Base-by-base conservation (phyloP, 64 coral and sea anemone genomes). In the Hydrozoanthus tunicans region DNA sequence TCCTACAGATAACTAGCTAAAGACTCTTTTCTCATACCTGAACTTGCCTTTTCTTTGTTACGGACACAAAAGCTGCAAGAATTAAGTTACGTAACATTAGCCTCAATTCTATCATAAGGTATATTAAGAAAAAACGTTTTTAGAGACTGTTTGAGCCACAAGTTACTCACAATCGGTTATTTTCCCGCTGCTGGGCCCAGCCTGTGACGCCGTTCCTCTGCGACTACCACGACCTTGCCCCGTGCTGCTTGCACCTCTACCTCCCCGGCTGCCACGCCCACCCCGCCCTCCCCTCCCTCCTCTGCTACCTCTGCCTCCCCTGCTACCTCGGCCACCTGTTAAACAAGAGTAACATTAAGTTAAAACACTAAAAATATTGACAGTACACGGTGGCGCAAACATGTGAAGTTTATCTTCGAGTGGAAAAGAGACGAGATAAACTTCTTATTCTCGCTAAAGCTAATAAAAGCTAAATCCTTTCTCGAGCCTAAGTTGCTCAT, bases 81-180 rank as follows among this genome's bases (percentile, higher is more conserved):
- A 68, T 56, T 43, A 73, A 15, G 32, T 5, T 5, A 58, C 10
- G 65, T 0, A 43, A 43, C 32, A 43, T 86, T 58, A 86, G 83
- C 56, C 32, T n/a, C 8, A 9, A 79, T 6, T 11, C 67, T 43
- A 23, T 68, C 7, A 53, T 3, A 17, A 20, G 3, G 51, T 79
- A 17, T 12, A 7, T 56, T 20, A 15, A 58, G 6, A 51, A 54
- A 53, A 77, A 51, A 24, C 15, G 3, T n/a, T 6, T 3, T n/a
- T 17, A 5, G 15, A 3, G 23, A 73, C 70, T 8, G 43, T 6
- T 73, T 26, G 7, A 73, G 43, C 32, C 70, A 26, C 6, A 23
- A 71, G 4, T 70, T 61, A 96, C 95, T 96, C 81, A 96, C 95
- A 93, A 60, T 96, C 95, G 51, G 92, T 96, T 52, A 91, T 96